Conservation (phyloP, 1,140 invertebrate species). For the Macrocentrus cingulum region DNA sequence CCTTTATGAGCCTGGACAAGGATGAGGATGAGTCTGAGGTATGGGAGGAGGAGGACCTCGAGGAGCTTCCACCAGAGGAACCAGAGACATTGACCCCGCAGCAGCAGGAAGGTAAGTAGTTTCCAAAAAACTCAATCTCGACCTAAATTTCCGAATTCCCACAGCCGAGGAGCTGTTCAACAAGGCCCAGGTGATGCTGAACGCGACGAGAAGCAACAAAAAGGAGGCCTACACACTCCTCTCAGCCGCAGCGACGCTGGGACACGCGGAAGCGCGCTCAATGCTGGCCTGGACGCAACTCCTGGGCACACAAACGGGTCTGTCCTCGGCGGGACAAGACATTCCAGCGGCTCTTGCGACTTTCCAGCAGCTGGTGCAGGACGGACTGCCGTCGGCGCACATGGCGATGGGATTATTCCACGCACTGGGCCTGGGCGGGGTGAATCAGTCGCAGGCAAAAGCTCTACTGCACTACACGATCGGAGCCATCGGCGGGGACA, state of each 20-base stretch:
- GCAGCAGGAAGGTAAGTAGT: too few species aligned
- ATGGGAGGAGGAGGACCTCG: too few species aligned
- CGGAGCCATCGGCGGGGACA: conserved; percentile 85
- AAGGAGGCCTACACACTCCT: conserved; percentile 69
- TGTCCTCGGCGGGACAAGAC: conserved; percentile 67
- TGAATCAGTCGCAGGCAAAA: conserved; percentile 84
- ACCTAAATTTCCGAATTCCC: conserved; percentile 26
- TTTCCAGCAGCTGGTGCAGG: conserved; percentile 75
- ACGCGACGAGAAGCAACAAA: conserved; percentile 69
- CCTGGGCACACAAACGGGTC: conserved; percentile 70
- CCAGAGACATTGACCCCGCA: too few species aligned
- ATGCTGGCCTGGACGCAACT: conserved; percentile 84
- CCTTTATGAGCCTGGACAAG: neutral
- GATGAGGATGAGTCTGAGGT: too few species aligned
- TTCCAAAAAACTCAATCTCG: too few species aligned
- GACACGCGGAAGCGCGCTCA: conserved; percentile 78
- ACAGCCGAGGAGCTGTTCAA: conserved; percentile 70
- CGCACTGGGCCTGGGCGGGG: conserved; percentile 77
- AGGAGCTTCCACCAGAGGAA: too few species aligned
- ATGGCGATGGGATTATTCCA: conserved; percentile 88
- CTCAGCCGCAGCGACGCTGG: conserved; percentile 73
- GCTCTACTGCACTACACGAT: conserved; percentile 91
- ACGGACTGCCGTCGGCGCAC: conserved; percentile 85
- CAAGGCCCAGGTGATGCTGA: conserved; percentile 66
- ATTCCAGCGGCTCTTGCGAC: conserved; percentile 73